Percentiles rank a stretch among this genome's conserved stretches.
phyloP scores from a whole-genome alignment of 2,888 invertebrate genomes.

The Drosophila macrothrix region DNA sequence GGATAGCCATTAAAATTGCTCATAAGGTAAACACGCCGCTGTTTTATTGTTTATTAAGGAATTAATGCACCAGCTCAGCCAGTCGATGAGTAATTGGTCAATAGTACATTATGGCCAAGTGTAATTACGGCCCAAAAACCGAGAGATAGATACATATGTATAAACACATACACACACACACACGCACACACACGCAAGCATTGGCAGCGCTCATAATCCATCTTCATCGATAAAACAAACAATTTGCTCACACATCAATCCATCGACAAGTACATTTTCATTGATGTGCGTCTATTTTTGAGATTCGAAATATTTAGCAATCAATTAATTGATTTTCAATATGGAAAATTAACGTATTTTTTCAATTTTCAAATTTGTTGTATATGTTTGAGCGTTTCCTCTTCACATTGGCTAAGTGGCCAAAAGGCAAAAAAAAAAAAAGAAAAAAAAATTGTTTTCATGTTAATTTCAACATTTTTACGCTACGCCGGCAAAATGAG shows the following conservation, averaged over 20 bases:
- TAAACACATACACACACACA: not conserved
- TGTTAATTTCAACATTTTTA: slow-evolving; percentile 77
- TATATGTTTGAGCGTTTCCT: slow-evolving; percentile 58
- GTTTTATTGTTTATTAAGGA: slow-evolving; percentile 76
- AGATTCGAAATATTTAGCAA: slow-evolving; percentile 67
- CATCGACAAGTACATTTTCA: slow-evolving; percentile 65
- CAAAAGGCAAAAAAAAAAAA: slow-evolving; percentile 17
- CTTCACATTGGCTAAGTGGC: slow-evolving; percentile 36
- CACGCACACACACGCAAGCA: not conserved
- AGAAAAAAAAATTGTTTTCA: slow-evolving; percentile 43
- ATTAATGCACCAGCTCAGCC: slow-evolving; percentile 59
- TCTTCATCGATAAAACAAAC: slow-evolving; percentile 79
- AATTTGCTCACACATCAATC: slow-evolving; percentile 73
- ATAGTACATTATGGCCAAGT: slow-evolving; percentile 28
- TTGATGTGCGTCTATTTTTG: slow-evolving; percentile 50
- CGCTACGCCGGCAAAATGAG: slow-evolving; percentile 69
- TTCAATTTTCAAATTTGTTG: slow-evolving; percentile 17
- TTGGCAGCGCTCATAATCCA: slow-evolving; percentile 70
- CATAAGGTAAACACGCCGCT: slow-evolving; percentile 73
- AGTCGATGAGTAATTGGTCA: slow-evolving; percentile 69
- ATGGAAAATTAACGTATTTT: slow-evolving; percentile 49
- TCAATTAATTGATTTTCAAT: slow-evolving; percentile 77
- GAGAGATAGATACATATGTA: slow-evolving; percentile 9
- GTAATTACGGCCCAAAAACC: slow-evolving; percentile 41
- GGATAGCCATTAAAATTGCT: slow-evolving; percentile 67